Percentiles rank a stretch among this genome's conserved stretches.
Conservation (phyloP, 2,888 invertebrate species). For the Anodontia alba region DNA sequence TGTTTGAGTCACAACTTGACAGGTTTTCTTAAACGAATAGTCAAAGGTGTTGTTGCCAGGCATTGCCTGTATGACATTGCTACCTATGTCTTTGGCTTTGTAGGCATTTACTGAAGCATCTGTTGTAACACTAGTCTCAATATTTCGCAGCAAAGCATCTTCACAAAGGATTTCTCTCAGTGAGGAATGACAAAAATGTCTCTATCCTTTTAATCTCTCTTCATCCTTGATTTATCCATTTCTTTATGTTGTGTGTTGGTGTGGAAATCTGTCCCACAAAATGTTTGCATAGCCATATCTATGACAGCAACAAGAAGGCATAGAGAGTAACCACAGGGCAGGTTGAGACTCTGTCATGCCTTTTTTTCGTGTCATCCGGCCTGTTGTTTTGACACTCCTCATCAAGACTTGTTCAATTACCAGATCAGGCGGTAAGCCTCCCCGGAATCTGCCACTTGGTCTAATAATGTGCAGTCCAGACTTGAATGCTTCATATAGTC, state of each 20-base stretch:
- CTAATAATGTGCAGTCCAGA: conserved; percentile 60
- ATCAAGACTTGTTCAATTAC: conserved; percentile 71
- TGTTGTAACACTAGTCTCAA: background rate
- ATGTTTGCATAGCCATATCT: conserved; percentile 52
- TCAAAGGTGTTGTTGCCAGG: background rate
- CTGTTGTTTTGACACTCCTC: conserved; percentile 62
- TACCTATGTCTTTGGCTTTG: background rate
- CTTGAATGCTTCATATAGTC: conserved; percentile 32
- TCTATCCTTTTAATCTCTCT: conserved; percentile 12
- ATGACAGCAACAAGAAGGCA: conserved; percentile 50
- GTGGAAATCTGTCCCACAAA: conserved; percentile 23
- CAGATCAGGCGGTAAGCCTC: conserved; percentile 66
- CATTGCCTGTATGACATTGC: background rate
- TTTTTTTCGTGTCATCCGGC: conserved; percentile 60
- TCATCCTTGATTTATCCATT: conserved; percentile 20
- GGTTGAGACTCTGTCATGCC: conserved; percentile 58
- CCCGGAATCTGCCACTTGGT: conserved; percentile 64
- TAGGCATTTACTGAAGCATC: background rate
- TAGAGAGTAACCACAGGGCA: conserved; percentile 45
- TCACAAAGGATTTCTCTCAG: background rate
- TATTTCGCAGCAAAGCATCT: background rate
- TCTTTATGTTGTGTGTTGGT: conserved; percentile 39
- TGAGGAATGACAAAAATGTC: background rate
- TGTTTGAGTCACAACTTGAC: background rate
- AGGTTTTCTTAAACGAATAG: background rate